These are phyloP conservation scores for Acrobasis suavella DNA, from an alignment of 2,888 invertebrate genomes.

Conservation along the genomic window DNA sequence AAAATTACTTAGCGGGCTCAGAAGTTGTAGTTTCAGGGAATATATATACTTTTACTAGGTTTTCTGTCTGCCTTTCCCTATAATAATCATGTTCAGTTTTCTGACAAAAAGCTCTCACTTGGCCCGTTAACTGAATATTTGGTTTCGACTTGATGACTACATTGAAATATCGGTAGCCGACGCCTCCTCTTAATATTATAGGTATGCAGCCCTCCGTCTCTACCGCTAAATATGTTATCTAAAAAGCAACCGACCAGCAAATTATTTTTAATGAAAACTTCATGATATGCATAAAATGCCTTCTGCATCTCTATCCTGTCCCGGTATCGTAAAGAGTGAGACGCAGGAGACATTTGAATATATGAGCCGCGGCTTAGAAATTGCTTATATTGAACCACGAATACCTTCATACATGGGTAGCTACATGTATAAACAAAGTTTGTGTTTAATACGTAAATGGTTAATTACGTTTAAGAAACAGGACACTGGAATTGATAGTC, in stretches of 20 bases:
- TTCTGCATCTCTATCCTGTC: too few species aligned
- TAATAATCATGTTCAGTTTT: slow-evolving; percentile 28
- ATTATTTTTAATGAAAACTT: background rate
- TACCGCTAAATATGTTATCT: slow-evolving; percentile 59
- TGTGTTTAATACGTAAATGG: too few species aligned
- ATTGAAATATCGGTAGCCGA: slow-evolving; percentile 54
- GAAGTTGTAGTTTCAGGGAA: background rate
- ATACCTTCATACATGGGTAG: too few species aligned
- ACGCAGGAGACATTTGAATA: too few species aligned
- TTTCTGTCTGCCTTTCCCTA: background rate
- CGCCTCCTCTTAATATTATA: slow-evolving; percentile 61
- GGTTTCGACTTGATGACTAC: slow-evolving; percentile 50
- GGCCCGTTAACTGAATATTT: slow-evolving; percentile 44
- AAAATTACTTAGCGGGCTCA: background rate
- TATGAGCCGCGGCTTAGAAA: too few species aligned
- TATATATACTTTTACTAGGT: background rate
- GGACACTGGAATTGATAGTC: too few species aligned
- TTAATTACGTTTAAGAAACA: too few species aligned
- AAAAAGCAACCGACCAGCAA: slow-evolving; percentile 25
- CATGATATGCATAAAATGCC: too few species aligned
- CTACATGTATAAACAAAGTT: too few species aligned
- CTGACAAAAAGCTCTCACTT: slow-evolving; percentile 53
- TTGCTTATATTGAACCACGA: too few species aligned
- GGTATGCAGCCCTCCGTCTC: slow-evolving; percentile 57
- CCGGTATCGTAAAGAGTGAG: too few species aligned